Evolutionary conservation across 2,888 invertebrate species (phyloP), one percentile per base, ranked within the genome.

Genomic region (Agelastica alni): DNA sequence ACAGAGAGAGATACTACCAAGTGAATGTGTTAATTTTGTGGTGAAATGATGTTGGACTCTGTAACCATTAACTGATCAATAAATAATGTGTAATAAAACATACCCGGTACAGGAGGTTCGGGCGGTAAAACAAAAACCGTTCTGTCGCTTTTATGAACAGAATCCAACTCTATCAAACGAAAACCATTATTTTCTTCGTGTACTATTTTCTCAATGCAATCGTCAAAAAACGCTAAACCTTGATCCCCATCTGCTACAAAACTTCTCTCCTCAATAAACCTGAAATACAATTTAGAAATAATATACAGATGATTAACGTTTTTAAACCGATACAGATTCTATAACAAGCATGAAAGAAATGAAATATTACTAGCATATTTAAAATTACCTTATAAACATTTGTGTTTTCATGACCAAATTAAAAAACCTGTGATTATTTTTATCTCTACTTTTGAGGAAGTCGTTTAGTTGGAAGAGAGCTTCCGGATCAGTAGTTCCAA

Each of bases 191-290:
- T 83, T 64, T 86, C 85, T 61, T 81, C 80, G 56, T 76, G 75
- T 7, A 76, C 77, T 30, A 88, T 81, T 73, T 90, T 87, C 71
- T 96, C 96, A 4, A 92, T 89, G 74, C 97, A 98, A 72, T 99
- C 97, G 77, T 99, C 99, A 73, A 99, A 99, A 78, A 95, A 95
- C 9, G 92, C 93, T 52, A 99, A 80, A 39, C 95, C 93, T 56
- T 94, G 93, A 78, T 98, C 97, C 68, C 92, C 93, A 72, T 97
- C 97, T n/a, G 96, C 95, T 0, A 97, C 95, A 78, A 99, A 98
- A 64, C 96, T 96, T 13, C 98, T 84, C 76, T 99, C 99, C 77
- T 99, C 98, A 60, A 99, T 97, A 77, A 99, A 99, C 30, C 65
- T 65, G 41, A 2, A 53, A 43, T 14, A 32, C 28, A 43, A 34